Conservation (phyloP, 2,888 invertebrate species). For the Andrena trimmerana region DNA sequence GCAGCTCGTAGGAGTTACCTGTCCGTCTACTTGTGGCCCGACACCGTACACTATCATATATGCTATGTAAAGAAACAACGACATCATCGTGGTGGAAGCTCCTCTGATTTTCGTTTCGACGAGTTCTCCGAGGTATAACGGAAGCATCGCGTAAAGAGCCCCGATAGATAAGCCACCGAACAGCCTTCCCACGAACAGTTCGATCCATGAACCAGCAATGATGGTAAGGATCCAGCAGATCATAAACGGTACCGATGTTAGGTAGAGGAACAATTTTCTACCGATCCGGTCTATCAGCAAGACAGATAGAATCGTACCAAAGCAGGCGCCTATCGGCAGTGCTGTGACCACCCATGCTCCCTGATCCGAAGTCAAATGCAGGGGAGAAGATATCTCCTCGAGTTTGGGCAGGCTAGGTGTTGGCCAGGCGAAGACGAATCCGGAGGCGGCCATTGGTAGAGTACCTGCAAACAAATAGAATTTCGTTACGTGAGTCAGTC, state of each 20-base stretch:
- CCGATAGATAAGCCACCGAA: slow-evolving; percentile 59
- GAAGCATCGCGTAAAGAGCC: slow-evolving; percentile 32
- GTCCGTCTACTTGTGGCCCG: slow-evolving; percentile 33
- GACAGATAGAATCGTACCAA: slow-evolving; percentile 59
- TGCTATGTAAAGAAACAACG: slow-evolving; percentile 21
- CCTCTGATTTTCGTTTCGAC: slow-evolving; percentile 67
- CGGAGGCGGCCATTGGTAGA: slow-evolving; percentile 33
- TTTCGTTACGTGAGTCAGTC: not conserved
- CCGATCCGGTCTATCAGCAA: slow-evolving; percentile 61
- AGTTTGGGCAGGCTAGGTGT: slow-evolving; percentile 38
- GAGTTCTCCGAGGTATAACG: slow-evolving; percentile 68
- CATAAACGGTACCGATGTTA: slow-evolving; percentile 40
- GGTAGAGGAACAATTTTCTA: slow-evolving; percentile 65
- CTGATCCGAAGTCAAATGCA: slow-evolving; percentile 43
- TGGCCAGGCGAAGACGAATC: slow-evolving; percentile 55
- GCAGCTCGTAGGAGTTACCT: slow-evolving; percentile 40
- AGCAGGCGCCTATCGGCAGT: slow-evolving; percentile 49
- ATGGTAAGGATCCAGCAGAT: slow-evolving; percentile 54
- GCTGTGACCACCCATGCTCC: slow-evolving; percentile 56
- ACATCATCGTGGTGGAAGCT: slow-evolving; percentile 6
- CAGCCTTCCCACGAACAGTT: slow-evolving; percentile 61
- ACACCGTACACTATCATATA: slow-evolving; percentile 11
- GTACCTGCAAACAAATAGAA: slow-evolving; percentile 41
- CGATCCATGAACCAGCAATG: slow-evolving; percentile 37
- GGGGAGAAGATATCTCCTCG: not conserved